Percentiles rank a stretch among this genome's conserved stretches.
Conservation (phyloP, 2,888 invertebrate species). For the Euplexia lucipara region DNA sequence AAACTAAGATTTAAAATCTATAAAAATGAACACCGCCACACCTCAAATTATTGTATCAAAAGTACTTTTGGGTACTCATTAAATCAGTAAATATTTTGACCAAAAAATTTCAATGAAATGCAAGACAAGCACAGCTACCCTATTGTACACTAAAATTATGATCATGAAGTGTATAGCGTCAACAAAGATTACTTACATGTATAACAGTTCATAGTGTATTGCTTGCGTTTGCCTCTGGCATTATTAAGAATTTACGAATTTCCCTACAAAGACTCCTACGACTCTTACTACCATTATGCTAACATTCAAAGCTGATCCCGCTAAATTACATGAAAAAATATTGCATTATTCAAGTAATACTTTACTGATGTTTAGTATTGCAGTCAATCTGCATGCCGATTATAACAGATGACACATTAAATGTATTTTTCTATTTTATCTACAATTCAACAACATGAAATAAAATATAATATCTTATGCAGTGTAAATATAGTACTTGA, state of each 20-base stretch:
- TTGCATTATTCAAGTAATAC: constrained; percentile 74
- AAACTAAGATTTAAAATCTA: constrained; percentile 46
- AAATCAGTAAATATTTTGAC: constrained; percentile 26
- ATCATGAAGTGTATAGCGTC: constrained; percentile 44
- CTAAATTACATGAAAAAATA: constrained; percentile 85
- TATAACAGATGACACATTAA: constrained; percentile 61
- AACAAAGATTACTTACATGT: constrained; percentile 60
- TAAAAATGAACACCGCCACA: constrained; percentile 14
- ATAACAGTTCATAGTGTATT: constrained; percentile 63
- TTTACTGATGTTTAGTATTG: constrained; percentile 66
- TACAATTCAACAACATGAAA: constrained; percentile 72
- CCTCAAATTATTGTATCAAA: constrained; percentile 30
- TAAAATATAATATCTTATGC: constrained; percentile 61
- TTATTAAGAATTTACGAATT: constrained; percentile 71
- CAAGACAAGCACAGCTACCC: constrained; percentile 40
- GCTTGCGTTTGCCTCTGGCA: constrained; percentile 68
- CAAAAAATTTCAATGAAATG: constrained; percentile 28
- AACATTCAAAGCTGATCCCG: constrained; percentile 85
- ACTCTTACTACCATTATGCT: constrained; percentile 72
- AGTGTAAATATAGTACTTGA: constrained; percentile 70
- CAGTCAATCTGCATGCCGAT: constrained; percentile 66
- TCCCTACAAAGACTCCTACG: constrained; percentile 76
- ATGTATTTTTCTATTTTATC: constrained; percentile 64
- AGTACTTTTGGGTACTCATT: constrained; percentile 14
- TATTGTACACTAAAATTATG: constrained; percentile 51